These are phyloP conservation scores for Imbricaverruca yamaguchii DNA, from an alignment of 2,888 invertebrate species.

Conservation along the genomic window DNA sequence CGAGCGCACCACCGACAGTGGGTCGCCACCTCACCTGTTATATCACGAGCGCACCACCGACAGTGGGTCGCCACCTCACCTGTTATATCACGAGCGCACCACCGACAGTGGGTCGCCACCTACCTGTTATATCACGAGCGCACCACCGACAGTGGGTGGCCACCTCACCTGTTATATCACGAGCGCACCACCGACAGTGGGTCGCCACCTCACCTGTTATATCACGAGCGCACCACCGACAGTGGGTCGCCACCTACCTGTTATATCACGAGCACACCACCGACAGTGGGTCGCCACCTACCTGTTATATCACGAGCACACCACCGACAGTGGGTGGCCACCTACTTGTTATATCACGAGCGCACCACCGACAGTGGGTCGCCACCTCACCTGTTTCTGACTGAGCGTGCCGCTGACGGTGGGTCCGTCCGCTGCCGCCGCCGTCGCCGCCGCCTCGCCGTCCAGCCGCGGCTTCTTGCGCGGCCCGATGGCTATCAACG, in stretches of 20 bases:
- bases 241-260: constrained; percentile 24
- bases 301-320: no score
- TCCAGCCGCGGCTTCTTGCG: constrained; percentile 85
- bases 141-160: constrained; percentile 32
- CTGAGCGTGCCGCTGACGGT: constrained; percentile 33
- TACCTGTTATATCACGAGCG: constrained; percentile 24
- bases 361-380: no score
- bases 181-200: no score
- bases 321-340: neutral
- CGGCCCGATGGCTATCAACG: constrained; percentile 90
- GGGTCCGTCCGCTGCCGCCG: constrained; percentile 25
- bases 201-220: neutral
- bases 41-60: constrained; percentile 30
- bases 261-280: no score
- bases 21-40: neutral
- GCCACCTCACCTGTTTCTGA: neutral
- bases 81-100: no score
- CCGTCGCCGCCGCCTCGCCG: constrained; percentile 1
- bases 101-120: neutral
- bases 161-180: no score
- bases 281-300: no score
- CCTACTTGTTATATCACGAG: neutral
- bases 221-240: constrained; percentile 31
- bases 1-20: no score
- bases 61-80: no score